Base-by-base conservation (phyloP, 2,888 invertebrate species). In the Melieria crassipennis region DNA sequence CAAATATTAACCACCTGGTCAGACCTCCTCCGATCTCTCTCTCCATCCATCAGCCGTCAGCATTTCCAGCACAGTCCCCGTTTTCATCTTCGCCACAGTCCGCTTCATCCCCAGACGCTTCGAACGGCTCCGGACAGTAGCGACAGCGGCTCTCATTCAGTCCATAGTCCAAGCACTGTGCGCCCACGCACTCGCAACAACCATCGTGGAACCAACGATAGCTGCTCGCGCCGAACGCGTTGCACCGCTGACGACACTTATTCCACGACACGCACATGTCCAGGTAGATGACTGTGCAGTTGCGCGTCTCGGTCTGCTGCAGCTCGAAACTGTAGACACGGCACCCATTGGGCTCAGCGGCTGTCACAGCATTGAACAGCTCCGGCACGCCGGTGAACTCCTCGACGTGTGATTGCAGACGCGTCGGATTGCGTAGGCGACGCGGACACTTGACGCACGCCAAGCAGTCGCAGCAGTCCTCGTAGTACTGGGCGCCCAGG, bases 221-320 rank as follows among this genome's bases (percentile, higher is more conserved):
- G 67, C 87, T 86, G 73, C 83, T 85, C 48, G 87, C 85, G 43
- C 86, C 86, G 74, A 83, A 85, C 65, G 82, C 82, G 74, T 84
- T 81, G 83, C 97, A 97, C 30, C 92, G 91, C 60, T 91, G 91
- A 78, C 92, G 91, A 84, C 97, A 97, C 85, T 96, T 96, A 84
- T 92, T 92, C 89, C 93, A 91, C 1, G 96, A 94, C 89, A 93
- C 92, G 85, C 97, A 97, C 82, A 94, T 92, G 43, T 93, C 92
- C 91, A 95, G 92, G 87, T 93, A 97, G 0, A 94, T 94, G 5
- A 97, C 96, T 0, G 96, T 96, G 86, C 97, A 97, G 88, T 97
- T 97, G 30, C 30, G 30, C 30, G 30, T 30, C 30, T 30, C 30
- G 30, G 30, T 7, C 93, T 89, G 45, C 82, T 93, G 72, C 91